A percentile compares a stretch with the other conserved stretches of the same genome.
These are phyloP conservation scores for Tapirus indicus DNA, from an alignment of 2,797 vertebrate species.

Conservation along the genomic window DNA sequence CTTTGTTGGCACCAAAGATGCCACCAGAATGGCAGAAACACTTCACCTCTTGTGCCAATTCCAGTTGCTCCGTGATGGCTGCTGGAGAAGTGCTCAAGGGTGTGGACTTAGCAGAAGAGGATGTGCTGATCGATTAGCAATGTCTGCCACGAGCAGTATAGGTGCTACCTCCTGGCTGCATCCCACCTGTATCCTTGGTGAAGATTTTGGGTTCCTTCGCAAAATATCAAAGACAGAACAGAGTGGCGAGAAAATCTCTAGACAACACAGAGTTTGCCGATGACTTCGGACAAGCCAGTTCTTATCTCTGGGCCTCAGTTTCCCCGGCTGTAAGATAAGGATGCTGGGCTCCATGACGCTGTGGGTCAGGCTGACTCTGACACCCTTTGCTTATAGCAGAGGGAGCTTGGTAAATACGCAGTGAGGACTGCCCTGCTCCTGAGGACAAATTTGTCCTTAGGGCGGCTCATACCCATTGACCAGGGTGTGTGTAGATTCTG, in stretches of 20 bases:
- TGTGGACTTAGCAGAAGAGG: not conserved
- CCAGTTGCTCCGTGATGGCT: not conserved
- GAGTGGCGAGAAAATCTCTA: not conserved
- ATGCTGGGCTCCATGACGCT: not conserved
- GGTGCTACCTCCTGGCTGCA: accelerated
- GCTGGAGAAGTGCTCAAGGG: not conserved
- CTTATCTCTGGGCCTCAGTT: not conserved
- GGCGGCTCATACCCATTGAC: not conserved
- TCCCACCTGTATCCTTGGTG: not conserved
- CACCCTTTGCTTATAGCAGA: not conserved
- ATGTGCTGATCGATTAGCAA: not conserved
- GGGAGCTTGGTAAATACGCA: not conserved
- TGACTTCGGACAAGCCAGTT: not conserved
- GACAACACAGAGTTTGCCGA: not conserved
- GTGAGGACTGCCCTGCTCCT: not conserved
- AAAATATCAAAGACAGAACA: not conserved
- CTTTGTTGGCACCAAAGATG: not conserved
- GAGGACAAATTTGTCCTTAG: not conserved
- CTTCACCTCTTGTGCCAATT: not conserved
- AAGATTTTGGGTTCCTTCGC: not conserved
- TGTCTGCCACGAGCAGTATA: not conserved
- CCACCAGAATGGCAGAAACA: not conserved
- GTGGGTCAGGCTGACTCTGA: not conserved
- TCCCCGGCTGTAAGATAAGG: not conserved
- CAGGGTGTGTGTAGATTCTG: not conserved